Percentiles rank a stretch among this genome's conserved stretches.
These are phyloP conservation scores for Albula goreensis DNA, from an alignment of 2,113 vertebrate species.

Conservation along the genomic window DNA sequence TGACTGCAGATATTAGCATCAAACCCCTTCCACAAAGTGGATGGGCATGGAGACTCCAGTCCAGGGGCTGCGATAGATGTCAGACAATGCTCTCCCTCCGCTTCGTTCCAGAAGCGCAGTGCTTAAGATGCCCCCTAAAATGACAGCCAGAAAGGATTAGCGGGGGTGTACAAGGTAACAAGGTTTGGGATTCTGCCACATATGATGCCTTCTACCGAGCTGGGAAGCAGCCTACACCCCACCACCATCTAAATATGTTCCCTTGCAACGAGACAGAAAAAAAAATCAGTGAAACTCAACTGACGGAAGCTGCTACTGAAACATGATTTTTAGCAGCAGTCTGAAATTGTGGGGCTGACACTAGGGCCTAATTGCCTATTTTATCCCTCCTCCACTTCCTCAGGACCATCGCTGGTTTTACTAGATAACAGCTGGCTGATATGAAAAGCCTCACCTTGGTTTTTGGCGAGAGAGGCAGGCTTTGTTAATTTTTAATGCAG, in stretches of 20 bases:
- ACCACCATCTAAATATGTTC: background rate
- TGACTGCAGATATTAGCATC: background rate
- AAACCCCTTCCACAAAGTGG: background rate
- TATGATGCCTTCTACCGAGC: background rate
- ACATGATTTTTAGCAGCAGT: background rate
- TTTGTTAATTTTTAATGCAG: constrained; percentile 75
- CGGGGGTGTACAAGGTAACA: background rate
- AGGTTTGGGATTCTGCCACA: background rate
- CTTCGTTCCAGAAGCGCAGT: background rate
- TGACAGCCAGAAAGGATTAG: background rate
- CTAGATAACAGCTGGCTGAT: constrained; percentile 30
- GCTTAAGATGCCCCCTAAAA: background rate
- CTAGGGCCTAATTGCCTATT: constrained; percentile 39
- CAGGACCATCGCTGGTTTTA: constrained; percentile 13
- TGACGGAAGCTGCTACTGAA: background rate
- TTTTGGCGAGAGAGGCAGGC: constrained; percentile 61
- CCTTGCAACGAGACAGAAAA: background rate
- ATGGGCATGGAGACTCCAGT: background rate
- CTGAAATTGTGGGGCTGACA: background rate
- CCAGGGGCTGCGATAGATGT: background rate
- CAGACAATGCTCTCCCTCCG: background rate
- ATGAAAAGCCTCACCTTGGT: constrained; percentile 59
- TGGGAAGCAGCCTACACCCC: too few species aligned
- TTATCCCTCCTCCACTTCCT: constrained; percentile 28
- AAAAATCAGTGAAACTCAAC: background rate